Evolutionary conservation across 1,140 invertebrate species (phyloP).

Genomic region (Anagrus nilaparvatae): DNA sequence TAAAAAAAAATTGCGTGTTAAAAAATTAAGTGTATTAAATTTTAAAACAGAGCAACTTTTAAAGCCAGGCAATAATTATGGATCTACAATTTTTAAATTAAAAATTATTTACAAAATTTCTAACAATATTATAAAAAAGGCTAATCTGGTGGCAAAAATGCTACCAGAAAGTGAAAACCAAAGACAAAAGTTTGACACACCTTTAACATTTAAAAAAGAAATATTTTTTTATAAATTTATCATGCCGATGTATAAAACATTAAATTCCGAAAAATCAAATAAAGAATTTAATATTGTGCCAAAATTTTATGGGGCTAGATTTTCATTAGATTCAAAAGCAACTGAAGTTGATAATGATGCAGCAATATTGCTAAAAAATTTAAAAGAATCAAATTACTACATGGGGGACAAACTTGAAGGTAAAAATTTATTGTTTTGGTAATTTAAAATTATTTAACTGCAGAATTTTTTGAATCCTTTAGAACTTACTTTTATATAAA

Average conservation of each 20-base stretch:
- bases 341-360: constrained; percentile 42
- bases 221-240: constrained; percentile 27
- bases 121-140: constrained; percentile 11
- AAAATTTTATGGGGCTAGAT: constrained; percentile 42
- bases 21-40: constrained; percentile 16
- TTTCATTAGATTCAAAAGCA: constrained; percentile 32
- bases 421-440: not conserved
- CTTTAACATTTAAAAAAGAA: constrained; percentile 33
- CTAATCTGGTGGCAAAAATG: constrained; percentile 35
- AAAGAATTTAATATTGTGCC: constrained; percentile 35
- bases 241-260: constrained; percentile 20
- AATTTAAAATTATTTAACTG: not conserved
- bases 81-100: constrained; percentile 43
- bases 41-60: constrained; percentile 19
- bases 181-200: constrained; percentile 26
- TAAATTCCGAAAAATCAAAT: constrained; percentile 26
- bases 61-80: constrained; percentile 47
- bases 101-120: no score
- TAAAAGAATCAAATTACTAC: constrained; percentile 39
- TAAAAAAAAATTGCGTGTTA: constrained; percentile 10
- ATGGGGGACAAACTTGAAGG: constrained; percentile 37
- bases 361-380: constrained; percentile 46
- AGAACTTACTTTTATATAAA: no score
- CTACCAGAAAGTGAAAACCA: constrained; percentile 24
- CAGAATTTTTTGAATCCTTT: no score